Evolutionary conservation across 2,113 vertebrate genomes (phyloP), one percentile per base, ranked within the genome.

Genomic region (Emberiza fucata): DNA sequence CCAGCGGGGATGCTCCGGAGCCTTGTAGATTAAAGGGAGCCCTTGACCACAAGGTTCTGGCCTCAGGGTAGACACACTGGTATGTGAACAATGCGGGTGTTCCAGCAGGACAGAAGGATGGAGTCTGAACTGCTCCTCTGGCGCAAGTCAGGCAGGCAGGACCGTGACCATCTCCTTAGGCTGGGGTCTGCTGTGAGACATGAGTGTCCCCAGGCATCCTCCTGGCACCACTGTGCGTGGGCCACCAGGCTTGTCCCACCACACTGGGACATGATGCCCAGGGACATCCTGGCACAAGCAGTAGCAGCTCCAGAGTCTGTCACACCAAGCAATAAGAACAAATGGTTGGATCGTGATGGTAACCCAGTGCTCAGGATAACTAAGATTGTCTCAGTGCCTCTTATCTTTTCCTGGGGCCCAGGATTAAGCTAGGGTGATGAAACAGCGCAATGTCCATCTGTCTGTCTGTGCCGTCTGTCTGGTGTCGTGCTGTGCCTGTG

Each of bases 401-500:
- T 86, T 96, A 86, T 92, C 94, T 92, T 60, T 31, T 23, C 59
- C 63, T 29, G 79, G 85, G 88, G 48, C 63, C 64, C 0, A 1
- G 31, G 82, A 65, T 90, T 92, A 96, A 90, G 68, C 20, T 3
- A 8, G 20, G 50, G 37, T 86, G n/a, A 59, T 31, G 86, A 60
- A 93, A 82, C 1, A 6, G 90, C 61, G 50, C 95, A 90, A 66
- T 39, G 91, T 94, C 83, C 33, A 0, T 61, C 72, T 87, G 73
- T 51, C 81, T 0, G 3, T 65, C 93, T 84, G 53, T 71, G 51
- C 2, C 0, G 4, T 56, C 69, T 48, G 75, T 89, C 77, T 63
- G 47, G 35, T 19, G 31, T 48, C 0, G 0, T 25, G 19, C 48
- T 51, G 60, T 0, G 0, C 63, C 54, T 56, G 3, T 2, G 8